Conservation (phyloP, 30 jellyfish, hydroid and myxozoan species). For the Aurelia sp. region DNA sequence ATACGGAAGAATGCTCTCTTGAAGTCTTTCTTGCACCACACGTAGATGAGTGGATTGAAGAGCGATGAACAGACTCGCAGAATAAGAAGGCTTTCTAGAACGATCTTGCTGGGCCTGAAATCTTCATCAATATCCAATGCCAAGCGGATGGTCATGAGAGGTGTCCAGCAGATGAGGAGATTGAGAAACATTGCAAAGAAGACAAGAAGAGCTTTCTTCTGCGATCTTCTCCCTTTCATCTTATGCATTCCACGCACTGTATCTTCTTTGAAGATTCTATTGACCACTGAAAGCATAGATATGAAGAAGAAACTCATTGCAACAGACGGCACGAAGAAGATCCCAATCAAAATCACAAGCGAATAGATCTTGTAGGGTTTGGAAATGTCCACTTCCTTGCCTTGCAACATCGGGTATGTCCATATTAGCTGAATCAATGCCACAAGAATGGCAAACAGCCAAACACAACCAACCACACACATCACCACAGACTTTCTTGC, state of each 20-base stretch:
- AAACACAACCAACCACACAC: conserved; percentile 22
- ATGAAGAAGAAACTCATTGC: conserved; percentile 54
- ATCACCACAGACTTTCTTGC: conserved; percentile 18
- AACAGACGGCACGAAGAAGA: conserved; percentile 69
- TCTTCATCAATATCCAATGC: conserved; percentile 31
- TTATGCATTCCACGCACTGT: conserved; percentile 38
- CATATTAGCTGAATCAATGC: conserved; percentile 58
- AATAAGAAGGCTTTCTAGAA: conserved; percentile 46
- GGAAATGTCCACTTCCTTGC: conserved; percentile 15
- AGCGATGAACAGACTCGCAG: conserved; percentile 71
- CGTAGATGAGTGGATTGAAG: conserved; percentile 61
- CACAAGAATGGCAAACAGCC: conserved; percentile 24
- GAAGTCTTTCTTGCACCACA: conserved; percentile 79
- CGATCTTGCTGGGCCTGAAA: not conserved
- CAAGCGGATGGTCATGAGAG: conserved; percentile 56
- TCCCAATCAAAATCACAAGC: not conserved
- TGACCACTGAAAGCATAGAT: conserved; percentile 54
- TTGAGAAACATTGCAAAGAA: conserved; percentile 57
- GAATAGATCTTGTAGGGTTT: conserved; percentile 37
- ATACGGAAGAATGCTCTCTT: conserved; percentile 36
- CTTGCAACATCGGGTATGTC: conserved; percentile 46
- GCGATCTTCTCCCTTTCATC: conserved; percentile 17
- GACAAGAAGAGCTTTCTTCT: conserved; percentile 45
- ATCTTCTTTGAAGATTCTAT: conserved; percentile 44
- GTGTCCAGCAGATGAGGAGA: conserved; percentile 77